Evolutionary conservation across 2,888 invertebrate genomes (phyloP).

Genomic region (Leptodirus hochenwartii): DNA sequence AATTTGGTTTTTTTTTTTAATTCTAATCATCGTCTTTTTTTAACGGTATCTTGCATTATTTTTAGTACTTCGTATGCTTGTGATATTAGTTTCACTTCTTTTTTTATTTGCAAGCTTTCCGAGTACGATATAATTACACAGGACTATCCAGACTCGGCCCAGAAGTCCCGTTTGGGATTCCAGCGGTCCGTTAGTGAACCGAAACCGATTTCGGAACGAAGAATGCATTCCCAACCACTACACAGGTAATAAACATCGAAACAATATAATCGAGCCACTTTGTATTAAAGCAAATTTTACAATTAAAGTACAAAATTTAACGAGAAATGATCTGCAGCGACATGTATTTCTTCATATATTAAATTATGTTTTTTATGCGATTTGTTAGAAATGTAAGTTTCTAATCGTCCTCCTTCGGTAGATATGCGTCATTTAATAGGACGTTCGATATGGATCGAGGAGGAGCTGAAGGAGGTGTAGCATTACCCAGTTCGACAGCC

Average conservation of each 20-base stretch:
- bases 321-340: too few species aligned
- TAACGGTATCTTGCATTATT: too few species aligned
- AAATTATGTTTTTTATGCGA: background rate
- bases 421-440: constrained; percentile 27
- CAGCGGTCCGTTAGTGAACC: constrained; percentile 28
- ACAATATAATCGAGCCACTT: background rate
- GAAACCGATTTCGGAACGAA: constrained; percentile 25
- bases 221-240: constrained; percentile 22
- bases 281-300: background rate
- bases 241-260: constrained; percentile 27
- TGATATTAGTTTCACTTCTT: too few species aligned
- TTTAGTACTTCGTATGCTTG: too few species aligned
- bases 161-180: constrained; percentile 24
- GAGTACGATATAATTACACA: too few species aligned
- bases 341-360: constrained; percentile 1
- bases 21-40: too few species aligned
- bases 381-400: too few species aligned
- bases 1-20: too few species aligned
- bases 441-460: constrained; percentile 26
- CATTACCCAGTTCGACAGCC: too few species aligned
- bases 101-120: too few species aligned
- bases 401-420: constrained; percentile 14
- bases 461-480: too few species aligned
- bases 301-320: background rate
- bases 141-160: too few species aligned